Conservation (phyloP, 2,797 vertebrate genomes). For the Lithobates sylvaticus region DNA sequence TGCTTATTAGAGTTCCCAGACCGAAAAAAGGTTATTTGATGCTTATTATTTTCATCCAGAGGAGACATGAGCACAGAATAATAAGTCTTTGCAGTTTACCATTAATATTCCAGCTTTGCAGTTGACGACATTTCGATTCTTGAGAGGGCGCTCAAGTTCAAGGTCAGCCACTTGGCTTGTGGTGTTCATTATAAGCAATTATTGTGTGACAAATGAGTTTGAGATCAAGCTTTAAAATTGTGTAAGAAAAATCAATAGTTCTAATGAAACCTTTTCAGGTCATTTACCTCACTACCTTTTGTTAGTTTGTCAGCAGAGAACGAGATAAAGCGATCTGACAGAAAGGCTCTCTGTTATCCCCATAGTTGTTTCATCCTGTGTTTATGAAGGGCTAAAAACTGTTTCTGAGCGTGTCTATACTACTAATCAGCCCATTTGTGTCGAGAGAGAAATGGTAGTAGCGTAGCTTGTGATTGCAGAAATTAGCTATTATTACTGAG, state of each 20-base stretch:
- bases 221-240: slow-evolving; percentile 84
- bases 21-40: slow-evolving; percentile 67
- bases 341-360: slow-evolving; percentile 60
- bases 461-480: neutral
- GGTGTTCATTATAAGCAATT: slow-evolving; percentile 86
- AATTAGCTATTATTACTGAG: neutral
- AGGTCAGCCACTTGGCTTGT: slow-evolving; percentile 85
- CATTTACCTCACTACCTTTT: slow-evolving; percentile 81
- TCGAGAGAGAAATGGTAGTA: neutral
- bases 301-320: slow-evolving; percentile 80
- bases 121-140: slow-evolving; percentile 80
- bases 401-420: slow-evolving; percentile 37
- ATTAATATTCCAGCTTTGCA: slow-evolving; percentile 79
- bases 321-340: slow-evolving; percentile 80
- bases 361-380: slow-evolving; percentile 42
- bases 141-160: slow-evolving; percentile 80
- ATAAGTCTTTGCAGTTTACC: slow-evolving; percentile 70
- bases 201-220: slow-evolving; percentile 86
- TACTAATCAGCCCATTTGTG: slow-evolving; percentile 13
- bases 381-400: slow-evolving; percentile 27
- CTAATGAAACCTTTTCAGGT: slow-evolving; percentile 85
- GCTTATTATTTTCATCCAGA: slow-evolving; percentile 63
- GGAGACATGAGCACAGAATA: slow-evolving; percentile 68
- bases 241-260: slow-evolving; percentile 87
- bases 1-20: slow-evolving; percentile 59